Evolutionary conservation across 1,140 invertebrate species (phyloP), one percentile per base, ranked within the genome.

Genomic region (Calliphora vicina): DNA sequence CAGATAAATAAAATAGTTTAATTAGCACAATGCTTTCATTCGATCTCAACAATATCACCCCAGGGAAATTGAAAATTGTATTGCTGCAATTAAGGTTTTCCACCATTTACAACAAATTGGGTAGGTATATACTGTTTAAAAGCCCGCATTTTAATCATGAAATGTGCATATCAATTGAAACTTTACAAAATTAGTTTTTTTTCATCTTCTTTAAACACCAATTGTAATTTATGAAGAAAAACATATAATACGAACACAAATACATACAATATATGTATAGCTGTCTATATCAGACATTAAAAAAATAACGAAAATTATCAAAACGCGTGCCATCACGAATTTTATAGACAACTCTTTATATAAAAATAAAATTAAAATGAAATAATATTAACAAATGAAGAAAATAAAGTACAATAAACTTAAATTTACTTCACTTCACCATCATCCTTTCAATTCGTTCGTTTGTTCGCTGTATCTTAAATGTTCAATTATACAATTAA

Each of bases 291-390:
- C 50, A 17, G 15, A 76, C 12, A 73, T 26, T 15, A 27, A 27
- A 73, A 27, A 27, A 17, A 73, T 12, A 29, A 26, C 2, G 17
- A 29, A 76, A 76, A 76, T 35, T n/a, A 76, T 76, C n/a, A 42
- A 78, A 78, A 45, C 74, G 74, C 74, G 74, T 78, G 74, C 74
- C 74, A 78, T 45, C 74, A 78, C 74, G 74, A 42, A 13, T 45
- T 45, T 25, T 23, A 23, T 25, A 43, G 20, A 25, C 61, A 25
- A 78, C 74, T 78, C 20, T 42, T 10, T 25, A 23, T 35, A 8
- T 76, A 42, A n/a, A 35, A 76, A 42, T 10, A 29, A 17, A 29
- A 10, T 35, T 26, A 26, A 27, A 27, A 9, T 35, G 43, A 78
- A 78, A 45, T 45, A 45, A 78, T 45, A 10, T 78, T 78, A 8